Percentiles rank a stretch among this genome's conserved stretches.
These are phyloP conservation scores for Thalassarche chlororhynchos DNA, from an alignment of 2,113 vertebrate species.

Conservation along the genomic window DNA sequence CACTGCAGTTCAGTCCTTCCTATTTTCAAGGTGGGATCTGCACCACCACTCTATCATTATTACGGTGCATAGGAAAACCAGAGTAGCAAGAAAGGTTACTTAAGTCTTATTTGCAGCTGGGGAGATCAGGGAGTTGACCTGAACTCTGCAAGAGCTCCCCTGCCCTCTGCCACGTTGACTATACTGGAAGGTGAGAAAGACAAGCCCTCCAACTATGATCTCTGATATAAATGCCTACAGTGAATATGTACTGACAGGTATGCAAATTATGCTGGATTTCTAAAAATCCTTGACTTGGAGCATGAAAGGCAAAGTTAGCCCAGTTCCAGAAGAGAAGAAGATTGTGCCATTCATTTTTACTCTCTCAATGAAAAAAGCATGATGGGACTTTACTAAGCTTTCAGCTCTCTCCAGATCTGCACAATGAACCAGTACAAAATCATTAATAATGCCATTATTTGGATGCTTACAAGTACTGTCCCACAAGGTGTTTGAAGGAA, in stretches of 20 bases:
- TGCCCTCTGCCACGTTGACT: rapidly evolving
- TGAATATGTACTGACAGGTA: background rate
- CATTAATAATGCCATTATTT: background rate
- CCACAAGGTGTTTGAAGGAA: background rate
- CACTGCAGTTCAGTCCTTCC: background rate
- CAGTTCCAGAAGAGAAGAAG: background rate
- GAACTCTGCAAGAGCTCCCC: background rate
- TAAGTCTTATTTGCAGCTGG: background rate
- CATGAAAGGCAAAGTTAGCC: background rate
- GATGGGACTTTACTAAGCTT: background rate
- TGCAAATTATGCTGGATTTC: background rate
- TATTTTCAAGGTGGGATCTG: background rate
- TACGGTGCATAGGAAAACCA: background rate
- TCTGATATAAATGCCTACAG: background rate
- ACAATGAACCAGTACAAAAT: background rate
- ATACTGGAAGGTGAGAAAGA: background rate
- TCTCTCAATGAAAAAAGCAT: background rate
- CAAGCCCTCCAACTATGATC: background rate
- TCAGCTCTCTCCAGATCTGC: background rate
- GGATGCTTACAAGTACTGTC: background rate
- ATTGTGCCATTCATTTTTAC: background rate
- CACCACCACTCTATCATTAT: background rate
- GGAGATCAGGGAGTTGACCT: background rate
- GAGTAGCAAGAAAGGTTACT: background rate
- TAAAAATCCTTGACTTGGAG: background rate